These are phyloP conservation scores for Coelinius sp. DNA, from an alignment of 2,888 invertebrate genomes.

Conservation along the genomic window DNA sequence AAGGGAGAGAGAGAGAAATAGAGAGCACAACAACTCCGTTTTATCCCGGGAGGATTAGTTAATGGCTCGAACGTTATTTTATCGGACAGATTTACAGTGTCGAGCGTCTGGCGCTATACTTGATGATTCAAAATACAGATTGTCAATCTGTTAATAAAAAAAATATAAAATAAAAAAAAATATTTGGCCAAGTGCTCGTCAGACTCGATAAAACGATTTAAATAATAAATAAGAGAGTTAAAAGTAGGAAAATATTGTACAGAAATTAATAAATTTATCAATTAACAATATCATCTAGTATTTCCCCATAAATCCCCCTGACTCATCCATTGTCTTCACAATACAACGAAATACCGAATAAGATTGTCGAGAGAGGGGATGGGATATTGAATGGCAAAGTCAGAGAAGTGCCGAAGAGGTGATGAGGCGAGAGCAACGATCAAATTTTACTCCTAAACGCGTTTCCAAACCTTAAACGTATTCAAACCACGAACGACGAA, in stretches of 20 bases:
- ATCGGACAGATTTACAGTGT: slow-evolving; percentile 64
- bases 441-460: slow-evolving; percentile 23
- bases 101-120: slow-evolving; percentile 3
- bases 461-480: slow-evolving; percentile 20
- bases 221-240: too few species aligned
- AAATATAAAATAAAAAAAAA: not conserved
- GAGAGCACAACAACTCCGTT: slow-evolving; percentile 53
- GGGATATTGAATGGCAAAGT: too few species aligned
- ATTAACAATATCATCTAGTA: too few species aligned
- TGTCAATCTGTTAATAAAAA: not conserved
- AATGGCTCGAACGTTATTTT: slow-evolving; percentile 67
- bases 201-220: not conserved
- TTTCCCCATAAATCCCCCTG: too few species aligned
- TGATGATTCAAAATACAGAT: not conserved
- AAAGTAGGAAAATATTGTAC: too few species aligned
- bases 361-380: too few species aligned
- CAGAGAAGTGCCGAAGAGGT: not conserved
- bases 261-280: too few species aligned
- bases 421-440: slow-evolving; percentile 21
- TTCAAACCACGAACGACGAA: slow-evolving; percentile 42
- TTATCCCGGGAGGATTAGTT: slow-evolving; percentile 67
- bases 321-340: too few species aligned
- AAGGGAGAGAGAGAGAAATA: not conserved
- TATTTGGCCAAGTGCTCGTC: not conserved
- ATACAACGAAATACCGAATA: too few species aligned